Evolutionary conservation across 2,113 vertebrate species (phyloP).

Genomic region (Phycodurus eques): DNA sequence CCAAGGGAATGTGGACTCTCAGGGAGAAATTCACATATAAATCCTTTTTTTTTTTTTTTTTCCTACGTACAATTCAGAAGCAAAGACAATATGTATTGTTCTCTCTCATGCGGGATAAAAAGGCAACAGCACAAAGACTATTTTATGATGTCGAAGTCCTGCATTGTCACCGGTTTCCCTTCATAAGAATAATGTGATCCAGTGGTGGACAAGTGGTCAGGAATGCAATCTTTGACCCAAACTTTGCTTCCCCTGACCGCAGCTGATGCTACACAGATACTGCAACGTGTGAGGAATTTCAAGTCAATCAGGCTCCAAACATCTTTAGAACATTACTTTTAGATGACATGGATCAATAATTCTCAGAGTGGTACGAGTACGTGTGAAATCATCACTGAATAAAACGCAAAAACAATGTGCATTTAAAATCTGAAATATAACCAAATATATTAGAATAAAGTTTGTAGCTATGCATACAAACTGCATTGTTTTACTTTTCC

Average conservation of each 20-base stretch:
- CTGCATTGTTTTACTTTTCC: no score
- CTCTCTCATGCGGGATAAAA: constrained; percentile 38
- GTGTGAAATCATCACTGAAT: no score
- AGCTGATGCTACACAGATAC: not conserved
- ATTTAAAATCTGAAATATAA: no score
- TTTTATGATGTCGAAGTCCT: constrained; percentile 26
- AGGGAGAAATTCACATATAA: constrained; percentile 28
- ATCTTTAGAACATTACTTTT: no score
- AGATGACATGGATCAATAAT: no score
- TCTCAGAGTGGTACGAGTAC: no score
- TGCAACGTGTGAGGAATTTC: not conserved
- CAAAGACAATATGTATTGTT: constrained; percentile 32
- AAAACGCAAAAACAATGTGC: no score
- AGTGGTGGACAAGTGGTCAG: not conserved
- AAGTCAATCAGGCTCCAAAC: not conserved
- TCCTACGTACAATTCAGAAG: constrained; percentile 16
- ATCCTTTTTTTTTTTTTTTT: constrained; percentile 25
- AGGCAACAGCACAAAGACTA: constrained; percentile 36
- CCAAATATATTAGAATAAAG: no score
- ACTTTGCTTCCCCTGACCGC: not conserved
- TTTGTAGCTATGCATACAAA: no score
- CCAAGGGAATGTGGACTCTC: constrained; percentile 11
- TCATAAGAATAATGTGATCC: constrained; percentile 26
- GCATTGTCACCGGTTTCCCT: constrained; percentile 48
- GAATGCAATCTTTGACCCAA: not conserved